Percentiles rank a stretch among this genome's conserved stretches.
These are phyloP conservation scores for Ophioninae sp. DNA, from an alignment of 2,888 invertebrate genomes.

Conservation along the genomic window DNA sequence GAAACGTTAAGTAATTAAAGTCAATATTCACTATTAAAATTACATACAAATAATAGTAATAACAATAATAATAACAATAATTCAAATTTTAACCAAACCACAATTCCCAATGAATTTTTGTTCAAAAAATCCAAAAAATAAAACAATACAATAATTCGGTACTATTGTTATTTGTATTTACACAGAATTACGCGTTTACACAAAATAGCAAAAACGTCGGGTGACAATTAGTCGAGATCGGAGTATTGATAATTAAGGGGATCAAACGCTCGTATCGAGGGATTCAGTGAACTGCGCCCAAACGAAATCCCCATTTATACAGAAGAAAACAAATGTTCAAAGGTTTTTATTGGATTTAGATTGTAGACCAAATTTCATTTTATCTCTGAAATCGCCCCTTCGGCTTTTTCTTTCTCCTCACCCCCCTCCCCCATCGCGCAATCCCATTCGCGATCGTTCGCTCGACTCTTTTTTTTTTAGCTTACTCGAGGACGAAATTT, in stretches of 20 bases:
- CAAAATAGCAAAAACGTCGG: neutral
- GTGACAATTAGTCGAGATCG: neutral
- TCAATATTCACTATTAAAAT: too few species aligned
- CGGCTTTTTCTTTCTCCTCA: neutral
- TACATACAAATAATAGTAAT: too few species aligned
- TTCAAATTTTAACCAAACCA: too few species aligned
- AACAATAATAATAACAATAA: too few species aligned
- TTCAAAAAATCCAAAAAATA: too few species aligned
- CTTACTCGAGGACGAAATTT: constrained; percentile 3
- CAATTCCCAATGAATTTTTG: too few species aligned
- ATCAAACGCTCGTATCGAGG: neutral
- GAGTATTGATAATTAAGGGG: neutral
- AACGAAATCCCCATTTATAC: neutral
- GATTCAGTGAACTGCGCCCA: neutral
- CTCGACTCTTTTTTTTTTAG: neutral
- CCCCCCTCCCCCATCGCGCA: neutral
- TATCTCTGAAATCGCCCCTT: too few species aligned
- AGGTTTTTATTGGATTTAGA: neutral
- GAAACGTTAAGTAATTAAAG: too few species aligned
- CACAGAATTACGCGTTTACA: neutral
- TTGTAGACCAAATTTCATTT: neutral
- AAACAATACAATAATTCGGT: too few species aligned
- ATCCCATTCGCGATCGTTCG: neutral
- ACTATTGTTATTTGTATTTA: neutral
- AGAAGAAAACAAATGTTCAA: neutral